Evolutionary conservation across 2,797 vertebrate genomes (phyloP).

Genomic region (Pempheris klunzingeri): DNA sequence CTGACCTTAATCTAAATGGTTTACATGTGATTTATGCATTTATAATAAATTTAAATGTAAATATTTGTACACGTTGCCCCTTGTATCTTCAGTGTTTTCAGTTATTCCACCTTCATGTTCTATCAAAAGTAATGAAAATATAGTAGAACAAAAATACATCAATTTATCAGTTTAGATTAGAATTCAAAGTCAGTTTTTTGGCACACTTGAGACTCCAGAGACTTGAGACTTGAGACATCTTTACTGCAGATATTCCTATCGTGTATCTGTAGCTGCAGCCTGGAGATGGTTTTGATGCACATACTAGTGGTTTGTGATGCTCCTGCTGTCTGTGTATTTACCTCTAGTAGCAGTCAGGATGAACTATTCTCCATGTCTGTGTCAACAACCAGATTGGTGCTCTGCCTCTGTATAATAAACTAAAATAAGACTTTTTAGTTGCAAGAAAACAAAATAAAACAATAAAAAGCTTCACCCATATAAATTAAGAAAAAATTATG

Average conservation of each 20-base stretch:
- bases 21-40: not conserved
- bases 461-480: conserved; percentile 79
- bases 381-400: conserved; percentile 56
- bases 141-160: not conserved
- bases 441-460: conserved; percentile 32
- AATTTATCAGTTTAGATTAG: not conserved
- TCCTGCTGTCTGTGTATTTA: not conserved
- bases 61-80: not conserved
- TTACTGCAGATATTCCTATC: not conserved
- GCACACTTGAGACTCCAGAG: conserved; percentile 46
- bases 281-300: not conserved
- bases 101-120: not conserved
- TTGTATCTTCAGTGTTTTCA: not conserved
- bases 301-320: not conserved
- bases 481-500: conserved; percentile 87
- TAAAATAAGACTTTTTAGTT: conserved; percentile 78
- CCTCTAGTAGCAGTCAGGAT: conserved; percentile 25
- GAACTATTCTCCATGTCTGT: conserved; percentile 56
- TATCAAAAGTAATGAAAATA: not conserved
- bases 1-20: too few species aligned
- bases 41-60: not conserved
- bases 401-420: conserved; percentile 44
- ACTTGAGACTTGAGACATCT: rapidly evolving
- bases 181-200: conserved; percentile 13
- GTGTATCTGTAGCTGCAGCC: not conserved